Evolutionary conservation across 2,113 vertebrate genomes (phyloP).

Genomic region (Pelecanus crispus): DNA sequence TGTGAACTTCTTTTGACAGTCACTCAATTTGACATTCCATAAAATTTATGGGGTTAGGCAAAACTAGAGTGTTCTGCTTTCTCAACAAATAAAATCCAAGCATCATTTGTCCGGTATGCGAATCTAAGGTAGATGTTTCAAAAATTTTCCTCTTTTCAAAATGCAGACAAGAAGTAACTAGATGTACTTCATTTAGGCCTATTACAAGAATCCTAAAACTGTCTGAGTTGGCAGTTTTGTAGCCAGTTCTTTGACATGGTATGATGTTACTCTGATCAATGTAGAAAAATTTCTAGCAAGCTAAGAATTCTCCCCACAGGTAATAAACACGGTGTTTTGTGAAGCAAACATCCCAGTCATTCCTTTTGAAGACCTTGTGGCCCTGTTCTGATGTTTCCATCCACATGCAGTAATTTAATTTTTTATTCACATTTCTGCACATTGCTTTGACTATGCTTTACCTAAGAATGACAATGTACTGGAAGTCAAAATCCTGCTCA

Average conservation of each 20-base stretch:
- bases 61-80: neutral
- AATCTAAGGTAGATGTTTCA: neutral
- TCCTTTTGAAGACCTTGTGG: neutral
- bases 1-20: neutral
- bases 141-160: neutral
- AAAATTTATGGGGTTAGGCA: neutral
- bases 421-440: neutral
- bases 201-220: neutral
- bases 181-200: neutral
- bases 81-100: neutral
- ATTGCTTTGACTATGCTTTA: neutral
- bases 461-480: neutral
- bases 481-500: neutral
- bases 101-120: neutral
- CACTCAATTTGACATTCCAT: rapidly evolving
- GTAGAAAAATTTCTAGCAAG: neutral
- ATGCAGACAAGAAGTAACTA: neutral
- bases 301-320: neutral
- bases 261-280: neutral
- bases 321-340: neutral
- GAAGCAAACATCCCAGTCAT: neutral
- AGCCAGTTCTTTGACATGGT: neutral
- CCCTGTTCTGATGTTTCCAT: neutral
- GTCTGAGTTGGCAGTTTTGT: neutral
- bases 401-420: neutral